These are phyloP conservation scores for Harpagus bidentatus DNA, from an alignment of 2,113 vertebrate species.

Conservation along the genomic window DNA sequence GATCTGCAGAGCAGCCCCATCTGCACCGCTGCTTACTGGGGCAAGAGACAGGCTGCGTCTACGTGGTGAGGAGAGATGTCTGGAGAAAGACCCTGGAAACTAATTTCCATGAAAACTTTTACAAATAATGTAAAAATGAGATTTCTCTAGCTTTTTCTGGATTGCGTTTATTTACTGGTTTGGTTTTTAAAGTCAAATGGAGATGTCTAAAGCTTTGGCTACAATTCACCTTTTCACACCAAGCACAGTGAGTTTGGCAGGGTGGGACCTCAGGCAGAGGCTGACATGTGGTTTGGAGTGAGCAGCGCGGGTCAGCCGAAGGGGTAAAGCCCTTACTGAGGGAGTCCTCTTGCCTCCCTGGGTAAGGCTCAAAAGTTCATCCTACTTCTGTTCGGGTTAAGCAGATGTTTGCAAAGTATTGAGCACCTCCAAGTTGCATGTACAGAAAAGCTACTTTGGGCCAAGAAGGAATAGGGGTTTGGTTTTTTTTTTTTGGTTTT, in stretches of 20 bases:
- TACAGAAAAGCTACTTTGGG: not conserved
- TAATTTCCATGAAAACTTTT: not conserved
- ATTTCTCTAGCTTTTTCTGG: not conserved
- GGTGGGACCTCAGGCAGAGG: no score
- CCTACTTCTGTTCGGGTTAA: not conserved
- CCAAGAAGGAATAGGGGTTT: accelerated
- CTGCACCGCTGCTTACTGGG: accelerated
- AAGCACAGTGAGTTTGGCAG: accelerated
- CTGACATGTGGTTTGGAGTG: accelerated
- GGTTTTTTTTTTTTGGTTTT: no score
- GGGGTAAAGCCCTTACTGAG: no score
- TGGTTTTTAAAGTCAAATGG: not conserved
- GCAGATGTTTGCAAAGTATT: accelerated
- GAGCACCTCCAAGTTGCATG: accelerated
- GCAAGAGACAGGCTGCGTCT: accelerated
- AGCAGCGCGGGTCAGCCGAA: accelerated
- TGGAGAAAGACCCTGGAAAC: not conserved
- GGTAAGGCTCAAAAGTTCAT: not conserved
- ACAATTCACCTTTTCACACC: accelerated
- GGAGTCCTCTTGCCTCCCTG: not conserved
- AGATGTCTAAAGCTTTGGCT: not conserved
- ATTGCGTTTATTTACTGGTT: not conserved
- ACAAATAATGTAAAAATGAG: not conserved
- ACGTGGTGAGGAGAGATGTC: accelerated
- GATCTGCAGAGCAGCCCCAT: not conserved